phyloP scores from a whole-genome alignment of 1,140 invertebrate genomes.

The Mizuhopecten yessoensis region DNA sequence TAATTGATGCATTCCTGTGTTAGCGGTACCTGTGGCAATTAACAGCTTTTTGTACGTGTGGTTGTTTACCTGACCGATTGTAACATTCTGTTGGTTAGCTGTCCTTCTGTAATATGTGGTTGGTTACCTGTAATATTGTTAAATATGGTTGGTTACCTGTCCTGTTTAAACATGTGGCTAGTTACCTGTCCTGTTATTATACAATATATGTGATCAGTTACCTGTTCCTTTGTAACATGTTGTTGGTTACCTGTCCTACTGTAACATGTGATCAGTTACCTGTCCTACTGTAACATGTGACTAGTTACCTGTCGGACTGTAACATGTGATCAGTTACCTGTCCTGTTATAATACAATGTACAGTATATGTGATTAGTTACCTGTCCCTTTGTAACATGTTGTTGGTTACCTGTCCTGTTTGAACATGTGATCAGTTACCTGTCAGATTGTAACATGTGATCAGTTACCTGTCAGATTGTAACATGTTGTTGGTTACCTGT shows the following conservation, averaged over 20 bases:
- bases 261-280: too few species aligned
- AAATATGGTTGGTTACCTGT: background rate
- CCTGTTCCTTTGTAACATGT: too few species aligned
- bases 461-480: background rate
- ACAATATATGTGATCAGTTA: too few species aligned
- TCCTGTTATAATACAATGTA: background rate
- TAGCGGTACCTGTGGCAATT: background rate
- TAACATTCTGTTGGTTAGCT: background rate
- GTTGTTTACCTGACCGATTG: background rate
- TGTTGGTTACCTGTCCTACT: too few species aligned
- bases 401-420: background rate
- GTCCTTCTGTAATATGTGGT: background rate
- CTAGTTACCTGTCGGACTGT: background rate
- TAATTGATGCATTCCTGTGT: background rate
- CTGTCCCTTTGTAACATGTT: background rate
- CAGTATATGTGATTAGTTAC: background rate
- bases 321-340: background rate
- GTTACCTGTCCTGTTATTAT: too few species aligned
- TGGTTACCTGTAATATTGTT: background rate
- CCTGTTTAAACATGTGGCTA: background rate
- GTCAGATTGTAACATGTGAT: background rate
- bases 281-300: background rate
- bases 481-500: background rate
- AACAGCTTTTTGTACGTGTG: background rate
- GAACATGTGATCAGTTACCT: background rate